Base-by-base conservation (phyloP, 2,888 invertebrate species). In the Metalampra italica region DNA sequence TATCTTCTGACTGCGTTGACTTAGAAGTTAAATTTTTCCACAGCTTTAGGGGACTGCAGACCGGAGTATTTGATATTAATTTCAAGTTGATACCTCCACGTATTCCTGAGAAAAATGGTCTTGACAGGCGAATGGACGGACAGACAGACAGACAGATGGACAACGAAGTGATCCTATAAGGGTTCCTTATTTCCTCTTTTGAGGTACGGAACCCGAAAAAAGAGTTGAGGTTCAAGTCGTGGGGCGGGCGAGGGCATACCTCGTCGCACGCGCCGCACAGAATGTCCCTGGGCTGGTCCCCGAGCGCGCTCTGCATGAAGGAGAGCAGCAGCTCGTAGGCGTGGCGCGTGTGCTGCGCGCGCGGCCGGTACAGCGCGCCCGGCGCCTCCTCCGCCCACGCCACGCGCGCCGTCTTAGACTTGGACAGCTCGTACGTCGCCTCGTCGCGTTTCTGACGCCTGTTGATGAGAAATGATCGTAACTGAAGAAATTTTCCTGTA, bases 191-290 rank as follows among this genome's bases (percentile, higher is more conserved):
- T n/a, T n/a, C n/a, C n/a, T n/a, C n/a, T 22, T 22, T 22, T 22
- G 22, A 22, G 22, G 22, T n/a, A n/a, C n/a, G n/a, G n/a, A n/a
- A n/a, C n/a, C n/a, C n/a, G n/a, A n/a, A n/a, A n/a, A n/a, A n/a
- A n/a, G n/a, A n/a, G n/a, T n/a, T n/a, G n/a, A n/a, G n/a, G n/a
- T n/a, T n/a, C n/a, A n/a, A n/a, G n/a, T n/a, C n/a, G n/a, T n/a
- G n/a, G n/a, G n/a, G n/a, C 5, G 2, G 22, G 7, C n/a, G 2
- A n/a, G n/a, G 2, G n/a, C 36, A n/a, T 47, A 99, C 97, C 92
- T 99, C 99, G 88, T 99, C 99, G n/a, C 98, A 99, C 8, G 99
- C 98, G 32, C 99, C 99, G 75, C 98, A 98, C 29, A 99, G 82
- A 57, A 99, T 96, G 79, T 99, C 99, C 49, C 98, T 90, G 0